These are phyloP conservation scores for Emesis castigata DNA, from an alignment of 2,888 invertebrate species.

Conservation along the genomic window DNA sequence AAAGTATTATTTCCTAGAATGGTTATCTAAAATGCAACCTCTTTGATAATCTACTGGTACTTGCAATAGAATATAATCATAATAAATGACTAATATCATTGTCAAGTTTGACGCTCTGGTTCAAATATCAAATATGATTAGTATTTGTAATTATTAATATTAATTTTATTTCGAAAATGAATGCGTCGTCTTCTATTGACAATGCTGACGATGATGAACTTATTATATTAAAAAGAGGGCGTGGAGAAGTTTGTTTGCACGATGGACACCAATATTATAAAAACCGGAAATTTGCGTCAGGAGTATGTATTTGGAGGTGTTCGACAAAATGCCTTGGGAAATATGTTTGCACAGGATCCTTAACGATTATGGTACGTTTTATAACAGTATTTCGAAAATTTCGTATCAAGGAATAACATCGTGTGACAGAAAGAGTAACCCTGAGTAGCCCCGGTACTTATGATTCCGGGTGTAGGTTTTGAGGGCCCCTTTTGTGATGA, in stretches of 20 bases:
- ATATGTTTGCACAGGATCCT: too few relatives aligned
- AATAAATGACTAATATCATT: not conserved
- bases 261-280: too few relatives aligned
- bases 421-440: too few relatives aligned
- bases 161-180: not conserved
- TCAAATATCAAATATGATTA: too few relatives aligned
- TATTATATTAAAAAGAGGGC: not conserved
- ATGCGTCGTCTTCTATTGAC: not conserved
- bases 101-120: too few relatives aligned
- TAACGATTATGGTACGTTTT: too few relatives aligned
- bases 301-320: too few relatives aligned
- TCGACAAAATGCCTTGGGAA: too few relatives aligned
- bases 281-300: constrained; percentile 1
- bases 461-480: constrained; percentile 6
- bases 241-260: too few relatives aligned
- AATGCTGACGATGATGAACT: not conserved
- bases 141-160: not conserved
- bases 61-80: not conserved
- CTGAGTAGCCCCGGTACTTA: not conserved
- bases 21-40: not conserved
- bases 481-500: constrained; percentile 1
- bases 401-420: too few relatives aligned
- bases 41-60: not conserved
- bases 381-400: too few relatives aligned
- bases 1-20: not conserved